Evolutionary conservation across 2,888 invertebrate species (phyloP).

Genomic region (Oegoconia quadripuncta): DNA sequence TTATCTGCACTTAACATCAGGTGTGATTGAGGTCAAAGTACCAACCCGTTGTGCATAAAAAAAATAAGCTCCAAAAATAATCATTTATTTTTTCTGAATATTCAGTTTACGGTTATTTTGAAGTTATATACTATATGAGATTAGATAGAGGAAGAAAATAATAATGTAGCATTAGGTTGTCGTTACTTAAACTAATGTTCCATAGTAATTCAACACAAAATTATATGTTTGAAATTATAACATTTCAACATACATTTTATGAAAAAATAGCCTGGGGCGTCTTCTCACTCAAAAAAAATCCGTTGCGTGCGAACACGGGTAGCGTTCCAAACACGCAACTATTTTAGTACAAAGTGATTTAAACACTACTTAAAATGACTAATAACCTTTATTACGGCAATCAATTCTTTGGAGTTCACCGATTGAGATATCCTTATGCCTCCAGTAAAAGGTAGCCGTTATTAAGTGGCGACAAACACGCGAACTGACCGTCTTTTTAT

Average conservation of each 20-base stretch:
- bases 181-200: too few species aligned
- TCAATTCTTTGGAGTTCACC: slow-evolving; percentile 64
- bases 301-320: slow-evolving; percentile 66
- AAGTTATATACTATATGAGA: too few species aligned
- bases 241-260: neutral
- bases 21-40: too few species aligned
- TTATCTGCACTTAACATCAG: too few species aligned
- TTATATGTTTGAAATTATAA: too few species aligned
- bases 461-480: slow-evolving; percentile 59
- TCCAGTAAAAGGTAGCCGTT: slow-evolving; percentile 53
- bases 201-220: neutral
- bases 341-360: slow-evolving; percentile 53
- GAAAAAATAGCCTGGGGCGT: slow-evolving; percentile 14
- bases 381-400: slow-evolving; percentile 72
- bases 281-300: slow-evolving; percentile 21
- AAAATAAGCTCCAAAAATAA: too few species aligned
- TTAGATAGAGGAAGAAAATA: too few species aligned
- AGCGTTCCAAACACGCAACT: slow-evolving; percentile 57
- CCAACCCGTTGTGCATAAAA: too few species aligned
- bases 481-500: slow-evolving; percentile 38
- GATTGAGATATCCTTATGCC: slow-evolving; percentile 64
- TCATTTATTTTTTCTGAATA: too few species aligned
- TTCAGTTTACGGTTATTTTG: too few species aligned
- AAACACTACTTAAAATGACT: slow-evolving; percentile 62
- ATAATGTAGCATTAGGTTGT: too few species aligned